These are phyloP conservation scores for Agapetus fuscipes DNA, from an alignment of 2,888 invertebrate genomes.

Conservation along the genomic window DNA sequence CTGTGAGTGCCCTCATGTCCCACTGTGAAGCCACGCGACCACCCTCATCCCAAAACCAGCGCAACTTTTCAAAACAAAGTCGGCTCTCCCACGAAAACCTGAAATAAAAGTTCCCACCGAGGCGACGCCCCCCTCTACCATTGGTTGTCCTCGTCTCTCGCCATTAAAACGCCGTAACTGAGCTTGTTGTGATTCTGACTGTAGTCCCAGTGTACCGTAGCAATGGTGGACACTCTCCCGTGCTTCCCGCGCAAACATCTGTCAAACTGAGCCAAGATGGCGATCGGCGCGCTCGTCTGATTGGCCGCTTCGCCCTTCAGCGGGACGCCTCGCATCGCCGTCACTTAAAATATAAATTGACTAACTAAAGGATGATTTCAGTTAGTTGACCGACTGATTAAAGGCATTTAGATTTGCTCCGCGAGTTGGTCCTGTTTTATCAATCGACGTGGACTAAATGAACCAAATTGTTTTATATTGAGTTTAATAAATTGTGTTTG, in stretches of 20 bases:
- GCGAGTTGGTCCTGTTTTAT: constrained; percentile 40
- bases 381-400: constrained; percentile 51
- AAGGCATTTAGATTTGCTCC: constrained; percentile 45
- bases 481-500: constrained; percentile 22
- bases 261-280: constrained; percentile 1
- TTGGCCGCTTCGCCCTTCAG: constrained; percentile 14
- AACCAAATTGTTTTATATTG: constrained; percentile 44
- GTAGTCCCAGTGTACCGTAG: background rate
- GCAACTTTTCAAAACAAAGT: constrained; percentile 1
- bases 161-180: constrained; percentile 23
- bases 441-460: constrained; percentile 33
- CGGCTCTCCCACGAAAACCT: constrained; percentile 15
- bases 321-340: constrained; percentile 17
- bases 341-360: constrained; percentile 43
- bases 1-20: constrained; percentile 25
- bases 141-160: constrained; percentile 25
- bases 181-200: background rate
- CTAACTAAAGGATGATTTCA: constrained; percentile 47
- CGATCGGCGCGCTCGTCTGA: constrained; percentile 1
- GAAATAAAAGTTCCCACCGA: constrained; percentile 1
- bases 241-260: constrained; percentile 19
- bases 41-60: constrained; percentile 21
- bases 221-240: constrained; percentile 23
- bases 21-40: constrained; percentile 26
- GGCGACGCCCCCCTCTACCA: constrained; percentile 18